Percentiles rank a stretch among this genome's conserved stretches.
phyloP scores from a whole-genome alignment of 2,888 invertebrate genomes.

The Cinara cedri region DNA sequence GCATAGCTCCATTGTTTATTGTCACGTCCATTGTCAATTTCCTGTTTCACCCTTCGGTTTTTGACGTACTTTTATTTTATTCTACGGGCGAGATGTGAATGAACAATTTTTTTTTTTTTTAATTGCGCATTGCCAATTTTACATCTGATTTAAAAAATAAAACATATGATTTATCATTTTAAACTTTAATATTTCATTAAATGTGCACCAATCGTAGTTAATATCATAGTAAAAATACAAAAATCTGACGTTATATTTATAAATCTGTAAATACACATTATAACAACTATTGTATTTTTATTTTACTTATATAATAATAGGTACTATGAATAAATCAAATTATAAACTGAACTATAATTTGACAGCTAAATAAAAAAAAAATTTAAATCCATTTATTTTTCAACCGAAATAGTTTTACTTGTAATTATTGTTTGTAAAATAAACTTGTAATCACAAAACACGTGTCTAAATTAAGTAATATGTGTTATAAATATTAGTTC shows the following conservation, averaged over 20 bases:
- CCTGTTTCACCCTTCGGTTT: conserved; percentile 56
- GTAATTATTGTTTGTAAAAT: neutral
- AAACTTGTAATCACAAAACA: neutral
- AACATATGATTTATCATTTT: conserved; percentile 25
- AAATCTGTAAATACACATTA: too few relatives aligned
- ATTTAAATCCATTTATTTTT: neutral
- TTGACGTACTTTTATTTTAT: conserved; percentile 54
- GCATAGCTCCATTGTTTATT: conserved; percentile 54
- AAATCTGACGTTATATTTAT: too few relatives aligned
- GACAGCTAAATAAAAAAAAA: too few relatives aligned
- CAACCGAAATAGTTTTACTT: neutral
- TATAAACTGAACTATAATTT: too few relatives aligned
- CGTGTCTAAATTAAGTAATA: neutral
- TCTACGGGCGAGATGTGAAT: conserved; percentile 49
- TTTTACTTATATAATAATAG: too few relatives aligned
- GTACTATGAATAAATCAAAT: too few relatives aligned
- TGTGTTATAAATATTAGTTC: too few relatives aligned
- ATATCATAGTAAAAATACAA: too few relatives aligned
- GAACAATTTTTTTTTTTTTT: conserved; percentile 35
- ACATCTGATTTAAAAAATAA: conserved; percentile 27
- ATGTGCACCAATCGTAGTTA: too few relatives aligned
- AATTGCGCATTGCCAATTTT: conserved; percentile 44
- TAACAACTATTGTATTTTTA: too few relatives aligned
- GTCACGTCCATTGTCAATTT: conserved; percentile 57
- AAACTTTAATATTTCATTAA: neutral